phyloP scores from a whole-genome alignment of 2,113 vertebrate genomes.

The Pterocles burchelli region DNA sequence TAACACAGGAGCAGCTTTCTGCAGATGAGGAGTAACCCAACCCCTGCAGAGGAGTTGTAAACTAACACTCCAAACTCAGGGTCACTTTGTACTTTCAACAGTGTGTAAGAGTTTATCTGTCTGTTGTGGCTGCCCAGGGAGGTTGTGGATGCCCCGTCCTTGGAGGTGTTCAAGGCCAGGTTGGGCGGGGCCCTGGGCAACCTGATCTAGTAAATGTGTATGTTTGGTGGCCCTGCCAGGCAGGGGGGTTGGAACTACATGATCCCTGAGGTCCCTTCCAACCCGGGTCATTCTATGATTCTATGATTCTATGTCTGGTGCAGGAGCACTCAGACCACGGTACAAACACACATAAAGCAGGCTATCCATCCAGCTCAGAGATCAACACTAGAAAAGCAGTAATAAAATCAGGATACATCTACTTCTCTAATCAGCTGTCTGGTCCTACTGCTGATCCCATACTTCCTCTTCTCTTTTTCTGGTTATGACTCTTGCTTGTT shows the following conservation, averaged over 20 bases:
- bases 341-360: not conserved
- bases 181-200: too few relatives aligned
- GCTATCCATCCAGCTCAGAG: not conserved
- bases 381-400: not conserved
- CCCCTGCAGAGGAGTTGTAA: not conserved
- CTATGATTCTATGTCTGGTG: too few relatives aligned
- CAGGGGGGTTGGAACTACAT: too few relatives aligned
- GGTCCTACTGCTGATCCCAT: not conserved
- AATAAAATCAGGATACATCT: not conserved
- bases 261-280: too few relatives aligned
- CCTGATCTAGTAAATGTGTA: too few relatives aligned
- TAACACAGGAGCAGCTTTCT: not conserved
- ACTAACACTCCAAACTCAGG: not conserved
- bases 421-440: not conserved
- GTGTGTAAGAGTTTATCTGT: rapidly evolving
- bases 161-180: too few relatives aligned
- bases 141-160: too few relatives aligned
- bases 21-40: not conserved
- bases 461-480: not conserved
- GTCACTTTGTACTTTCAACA: not conserved
- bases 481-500: not conserved
- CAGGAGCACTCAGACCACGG: not conserved
- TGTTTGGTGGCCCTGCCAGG: too few relatives aligned
- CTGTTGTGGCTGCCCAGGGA: too few relatives aligned
- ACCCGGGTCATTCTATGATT: too few relatives aligned